These are phyloP conservation scores for Megamerina dolium DNA, from an alignment of 2,888 invertebrate genomes.

Conservation along the genomic window DNA sequence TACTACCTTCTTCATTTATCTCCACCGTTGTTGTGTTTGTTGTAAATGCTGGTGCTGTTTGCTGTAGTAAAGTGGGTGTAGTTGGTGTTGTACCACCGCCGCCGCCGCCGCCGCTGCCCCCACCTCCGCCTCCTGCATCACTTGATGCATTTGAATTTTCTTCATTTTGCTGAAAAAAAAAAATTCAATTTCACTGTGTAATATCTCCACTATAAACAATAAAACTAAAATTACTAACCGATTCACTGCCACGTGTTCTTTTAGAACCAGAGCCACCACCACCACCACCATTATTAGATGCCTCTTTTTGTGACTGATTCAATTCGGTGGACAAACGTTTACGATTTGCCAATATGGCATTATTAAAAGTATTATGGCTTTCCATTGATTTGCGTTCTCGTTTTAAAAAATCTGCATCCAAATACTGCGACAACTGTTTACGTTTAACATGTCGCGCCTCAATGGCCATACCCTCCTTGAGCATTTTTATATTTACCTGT, in stretches of 20 bases:
- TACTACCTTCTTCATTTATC: too few relatives aligned
- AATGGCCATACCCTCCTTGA: constrained; percentile 69
- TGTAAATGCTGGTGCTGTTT: constrained; percentile 32
- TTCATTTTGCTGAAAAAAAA: constrained; percentile 29
- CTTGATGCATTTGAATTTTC: constrained; percentile 48
- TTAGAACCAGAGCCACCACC: too few relatives aligned
- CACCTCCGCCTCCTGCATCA: constrained; percentile 29
- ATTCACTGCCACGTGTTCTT: constrained; percentile 40
- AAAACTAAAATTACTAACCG: constrained; percentile 30
- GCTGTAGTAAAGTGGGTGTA: constrained; percentile 36
- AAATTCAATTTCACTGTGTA: too few relatives aligned
- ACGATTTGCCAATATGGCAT: constrained; percentile 41
- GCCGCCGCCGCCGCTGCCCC: constrained; percentile 3
- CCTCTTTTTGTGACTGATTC: constrained; percentile 28
- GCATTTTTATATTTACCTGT: constrained; percentile 56
- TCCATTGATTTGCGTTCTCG: constrained; percentile 64
- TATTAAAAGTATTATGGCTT: constrained; percentile 45
- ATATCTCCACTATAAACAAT: too few relatives aligned
- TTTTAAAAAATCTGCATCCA: constrained; percentile 63
- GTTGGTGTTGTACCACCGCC: constrained; percentile 33
- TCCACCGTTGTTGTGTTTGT: constrained; percentile 3
- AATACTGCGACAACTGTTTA: constrained; percentile 68
- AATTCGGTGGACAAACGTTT: constrained; percentile 47
- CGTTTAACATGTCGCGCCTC: constrained; percentile 84
- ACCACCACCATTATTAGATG: constrained; percentile 24